phyloP scores from a whole-genome alignment of 2,113 vertebrate species.

The Pseudonaja textilis region DNA sequence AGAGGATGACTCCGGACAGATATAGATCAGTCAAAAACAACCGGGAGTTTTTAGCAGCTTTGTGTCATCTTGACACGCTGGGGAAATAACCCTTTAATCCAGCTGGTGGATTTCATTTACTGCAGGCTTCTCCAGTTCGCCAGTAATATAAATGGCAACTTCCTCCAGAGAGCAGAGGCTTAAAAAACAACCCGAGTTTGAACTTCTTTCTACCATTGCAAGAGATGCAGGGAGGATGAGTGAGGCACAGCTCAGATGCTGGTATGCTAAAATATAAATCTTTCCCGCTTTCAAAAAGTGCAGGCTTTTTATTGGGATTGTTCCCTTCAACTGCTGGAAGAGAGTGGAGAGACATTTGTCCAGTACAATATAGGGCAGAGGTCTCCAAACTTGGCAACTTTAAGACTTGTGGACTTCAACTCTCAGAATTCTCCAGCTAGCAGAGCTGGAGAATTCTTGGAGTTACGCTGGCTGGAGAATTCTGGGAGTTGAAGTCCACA shows the following conservation, averaged over 20 bases:
- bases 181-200: conserved; percentile 73
- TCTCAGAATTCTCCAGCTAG: too few species aligned
- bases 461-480: too few species aligned
- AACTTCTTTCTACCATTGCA: conserved; percentile 71
- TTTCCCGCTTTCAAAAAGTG: conserved; percentile 42
- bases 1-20: conserved; percentile 47
- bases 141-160: conserved; percentile 85
- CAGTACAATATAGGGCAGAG: background rate
- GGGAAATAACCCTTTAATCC: conserved; percentile 97
- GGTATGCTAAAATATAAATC: conserved; percentile 68
- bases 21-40: conserved; percentile 66
- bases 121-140: conserved; percentile 81
- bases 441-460: too few species aligned
- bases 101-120: conserved; percentile 89
- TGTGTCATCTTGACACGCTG: conserved; percentile 74
- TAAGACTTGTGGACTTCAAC: too few species aligned
- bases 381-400: too few species aligned
- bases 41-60: conserved; percentile 64
- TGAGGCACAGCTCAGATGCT: conserved; percentile 64
- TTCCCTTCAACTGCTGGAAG: background rate
- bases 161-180: conserved; percentile 74
- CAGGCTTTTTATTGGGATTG: conserved; percentile 15
- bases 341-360: background rate
- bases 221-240: conserved; percentile 61
- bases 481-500: too few species aligned